These are phyloP conservation scores for Emys orbicularis DNA, from an alignment of 2,797 vertebrate genomes.

Conservation along the genomic window DNA sequence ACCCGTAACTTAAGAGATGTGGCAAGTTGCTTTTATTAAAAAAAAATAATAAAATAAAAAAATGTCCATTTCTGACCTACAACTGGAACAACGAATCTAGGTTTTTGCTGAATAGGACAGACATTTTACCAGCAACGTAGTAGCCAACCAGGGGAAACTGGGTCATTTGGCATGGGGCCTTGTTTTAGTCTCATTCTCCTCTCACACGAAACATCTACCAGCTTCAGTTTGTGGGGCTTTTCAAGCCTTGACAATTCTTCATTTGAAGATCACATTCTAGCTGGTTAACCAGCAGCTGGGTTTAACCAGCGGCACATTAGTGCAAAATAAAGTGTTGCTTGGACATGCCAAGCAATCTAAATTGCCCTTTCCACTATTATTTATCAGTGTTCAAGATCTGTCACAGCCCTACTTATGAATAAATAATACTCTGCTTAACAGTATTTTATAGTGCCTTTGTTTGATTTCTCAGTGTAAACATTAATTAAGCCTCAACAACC, in stretches of 20 bases:
- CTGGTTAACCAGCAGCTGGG: conserved; percentile 47
- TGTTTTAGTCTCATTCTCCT: not conserved
- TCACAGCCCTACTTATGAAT: conserved; percentile 55
- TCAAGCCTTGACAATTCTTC: not conserved
- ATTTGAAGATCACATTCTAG: conserved; percentile 30
- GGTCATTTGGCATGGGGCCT: not conserved
- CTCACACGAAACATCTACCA: not conserved
- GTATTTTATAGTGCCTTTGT: conserved; percentile 54
- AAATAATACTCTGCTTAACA: conserved; percentile 60
- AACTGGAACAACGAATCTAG: conserved; percentile 1
- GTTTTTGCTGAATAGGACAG: conserved; percentile 6
- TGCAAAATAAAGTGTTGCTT: conserved; percentile 67
- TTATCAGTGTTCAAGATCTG: conserved; percentile 52
- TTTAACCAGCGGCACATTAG: conserved; percentile 22
- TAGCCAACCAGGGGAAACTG: not conserved
- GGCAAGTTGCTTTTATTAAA: not conserved
- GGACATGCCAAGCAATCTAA: conserved; percentile 53
- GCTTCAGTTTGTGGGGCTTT: not conserved
- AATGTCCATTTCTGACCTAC: not conserved
- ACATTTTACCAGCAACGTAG: not conserved
- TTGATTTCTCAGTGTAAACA: conserved; percentile 61
- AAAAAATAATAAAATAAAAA: not conserved
- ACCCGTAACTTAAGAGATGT: conserved; percentile 23
- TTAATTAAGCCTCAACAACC: conserved; percentile 6
- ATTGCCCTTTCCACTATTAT: conserved; percentile 41